These are phyloP conservation scores for Idris sp. DNA, from an alignment of 1,140 invertebrate genomes.

Conservation along the genomic window DNA sequence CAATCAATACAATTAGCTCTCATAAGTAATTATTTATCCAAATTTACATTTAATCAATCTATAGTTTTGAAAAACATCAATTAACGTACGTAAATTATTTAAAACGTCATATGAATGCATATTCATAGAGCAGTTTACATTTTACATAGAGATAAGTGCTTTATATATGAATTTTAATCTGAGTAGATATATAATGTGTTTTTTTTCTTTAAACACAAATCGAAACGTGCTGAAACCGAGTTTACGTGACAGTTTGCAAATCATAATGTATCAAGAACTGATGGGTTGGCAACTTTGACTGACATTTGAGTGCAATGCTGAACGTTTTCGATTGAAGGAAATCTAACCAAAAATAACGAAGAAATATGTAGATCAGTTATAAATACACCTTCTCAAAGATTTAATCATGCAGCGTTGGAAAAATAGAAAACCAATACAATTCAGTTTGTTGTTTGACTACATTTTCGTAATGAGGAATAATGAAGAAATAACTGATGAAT, in stretches of 20 bases:
- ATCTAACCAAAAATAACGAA: conserved; percentile 23
- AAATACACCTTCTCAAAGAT: conserved; percentile 5
- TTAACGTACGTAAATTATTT: too few species aligned
- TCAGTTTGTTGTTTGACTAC: not conserved
- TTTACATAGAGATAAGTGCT: too few species aligned
- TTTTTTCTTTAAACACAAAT: conserved; percentile 11
- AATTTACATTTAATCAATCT: too few species aligned
- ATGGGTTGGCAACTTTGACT: conserved; percentile 47
- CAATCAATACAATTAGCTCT: too few species aligned
- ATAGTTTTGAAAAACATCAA: too few species aligned
- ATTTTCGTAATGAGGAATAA: conserved; percentile 1
- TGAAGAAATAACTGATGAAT: not conserved
- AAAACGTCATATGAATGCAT: too few species aligned
- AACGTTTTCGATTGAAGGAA: conserved; percentile 26
- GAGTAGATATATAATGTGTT: conserved; percentile 5
- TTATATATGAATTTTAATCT: not conserved
- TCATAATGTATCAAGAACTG: conserved; percentile 48
- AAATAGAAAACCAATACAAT: not conserved
- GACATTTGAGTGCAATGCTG: conserved; percentile 28
- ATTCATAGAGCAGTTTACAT: too few species aligned
- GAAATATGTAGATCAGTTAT: conserved; percentile 20
- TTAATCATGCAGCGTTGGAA: not conserved
- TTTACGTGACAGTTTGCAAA: conserved; percentile 52
- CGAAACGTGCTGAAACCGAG: conserved; percentile 21
- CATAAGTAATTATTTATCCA: too few species aligned